Evolutionary conservation across 2,888 invertebrate genomes (phyloP), one percentile per base, ranked within the genome.

Genomic region (Lamellibrachia satsuma): DNA sequence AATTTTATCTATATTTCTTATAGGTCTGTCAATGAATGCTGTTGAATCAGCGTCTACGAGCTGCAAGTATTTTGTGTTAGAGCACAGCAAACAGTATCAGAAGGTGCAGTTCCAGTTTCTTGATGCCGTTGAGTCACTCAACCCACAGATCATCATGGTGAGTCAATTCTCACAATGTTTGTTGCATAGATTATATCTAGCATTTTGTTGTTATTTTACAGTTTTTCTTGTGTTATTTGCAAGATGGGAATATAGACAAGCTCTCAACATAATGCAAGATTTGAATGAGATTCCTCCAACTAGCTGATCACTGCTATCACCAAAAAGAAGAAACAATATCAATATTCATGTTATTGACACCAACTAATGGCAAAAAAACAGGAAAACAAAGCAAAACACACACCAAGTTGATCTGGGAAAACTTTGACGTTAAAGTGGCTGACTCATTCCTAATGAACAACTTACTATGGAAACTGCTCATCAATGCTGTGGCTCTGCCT

Each of bases 111-210:
- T 97, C 94, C 97, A 97, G 96, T 98, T 98, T 96, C 97, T 98
- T 92, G 97, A 98, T 94, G 98, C 98, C 75, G 98, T 98, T 3
- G 98, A 98, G 95, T 98, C 98, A 94, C 97, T 98, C 92, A 97
- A 98, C 96, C 98, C 98, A 0, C 98, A 98, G 95, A 98, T 98
- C 95, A 97, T 98, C 94, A 97, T 98, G 94, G 98, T 97, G 95
- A 96, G 97, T 93, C 22, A 57, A 51, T 15, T 22, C 4, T 15
- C 22, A 22, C 75, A n/a, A 22, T 75, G 75, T 15, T 75, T 75
- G 75, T 22, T 22, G 22, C 75, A 75, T 75, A 75, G 75, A 90
- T 90, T 39, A 75, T 92, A n/a, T 92, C 52, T 22, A 9, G 52
- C 51, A 60, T 9, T 9, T 60, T 52, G 52, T 91, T 91, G 60